These are phyloP conservation scores for Eristalinus aeneus DNA, from an alignment of 2,888 invertebrate species.

Conservation along the genomic window DNA sequence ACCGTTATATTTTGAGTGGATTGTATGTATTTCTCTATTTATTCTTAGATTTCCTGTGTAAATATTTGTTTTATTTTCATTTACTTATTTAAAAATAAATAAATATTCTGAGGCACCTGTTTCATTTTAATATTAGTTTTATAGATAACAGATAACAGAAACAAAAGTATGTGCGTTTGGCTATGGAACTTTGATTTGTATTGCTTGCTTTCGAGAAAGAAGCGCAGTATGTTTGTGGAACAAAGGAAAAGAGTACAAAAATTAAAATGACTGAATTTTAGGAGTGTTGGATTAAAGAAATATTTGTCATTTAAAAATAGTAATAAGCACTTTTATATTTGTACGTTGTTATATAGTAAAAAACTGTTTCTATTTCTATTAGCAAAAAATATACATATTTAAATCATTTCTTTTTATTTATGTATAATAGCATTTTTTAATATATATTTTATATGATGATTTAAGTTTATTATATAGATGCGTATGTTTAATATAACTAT, in stretches of 20 bases:
- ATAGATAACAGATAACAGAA: conserved; percentile 18
- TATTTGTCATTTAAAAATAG: conserved; percentile 4
- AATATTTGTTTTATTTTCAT: conserved; percentile 68
- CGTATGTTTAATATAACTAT: conserved; percentile 66
- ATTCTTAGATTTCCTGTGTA: conserved; percentile 47
- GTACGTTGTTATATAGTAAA: conserved; percentile 63
- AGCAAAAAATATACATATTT: conserved; percentile 66
- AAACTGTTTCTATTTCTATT: conserved; percentile 62
- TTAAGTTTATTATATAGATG: conserved; percentile 72
- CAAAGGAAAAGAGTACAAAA: not conserved
- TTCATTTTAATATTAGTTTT: conserved; percentile 49
- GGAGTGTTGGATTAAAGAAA: not conserved
- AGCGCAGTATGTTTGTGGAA: not conserved
- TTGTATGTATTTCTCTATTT: conserved; percentile 24
- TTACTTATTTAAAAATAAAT: conserved; percentile 72
- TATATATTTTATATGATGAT: conserved; percentile 56
- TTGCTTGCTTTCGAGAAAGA: not conserved
- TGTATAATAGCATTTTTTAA: conserved; percentile 26
- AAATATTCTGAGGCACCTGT: conserved; percentile 79
- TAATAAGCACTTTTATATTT: conserved; percentile 49
- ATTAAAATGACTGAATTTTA: not conserved
- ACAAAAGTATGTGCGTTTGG: conserved; percentile 13
- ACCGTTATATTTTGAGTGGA: conserved; percentile 6
- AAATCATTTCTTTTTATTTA: conserved; percentile 2
- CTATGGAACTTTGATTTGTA: conserved; percentile 8